phyloP scores from a whole-genome alignment of 2,113 vertebrate genomes.

The Plecotus auritus region DNA sequence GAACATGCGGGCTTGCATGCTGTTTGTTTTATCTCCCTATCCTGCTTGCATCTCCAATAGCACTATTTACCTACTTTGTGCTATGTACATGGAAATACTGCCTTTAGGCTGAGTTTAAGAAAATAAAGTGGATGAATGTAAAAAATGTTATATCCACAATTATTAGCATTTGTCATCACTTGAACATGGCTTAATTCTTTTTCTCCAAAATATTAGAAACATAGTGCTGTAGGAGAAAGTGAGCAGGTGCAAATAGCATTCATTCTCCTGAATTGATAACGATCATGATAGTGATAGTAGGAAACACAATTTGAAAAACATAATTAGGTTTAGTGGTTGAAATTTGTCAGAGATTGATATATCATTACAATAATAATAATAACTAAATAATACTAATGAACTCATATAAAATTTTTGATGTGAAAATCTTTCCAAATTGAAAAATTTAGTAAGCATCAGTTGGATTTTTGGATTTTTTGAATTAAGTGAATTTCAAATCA shows the following conservation, averaged over 20 bases:
- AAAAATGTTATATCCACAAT: not conserved
- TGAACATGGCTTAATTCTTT: not conserved
- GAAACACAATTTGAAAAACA: not conserved
- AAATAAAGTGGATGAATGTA: not conserved
- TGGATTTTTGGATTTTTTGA: not conserved
- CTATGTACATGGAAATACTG: not conserved
- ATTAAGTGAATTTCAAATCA: not conserved
- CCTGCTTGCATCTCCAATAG: not conserved
- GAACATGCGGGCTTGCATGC: fast-evolving
- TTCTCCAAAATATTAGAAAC: not conserved
- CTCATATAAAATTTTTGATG: not conserved
- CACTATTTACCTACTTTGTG: not conserved
- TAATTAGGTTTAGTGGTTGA: not conserved
- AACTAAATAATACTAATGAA: not conserved
- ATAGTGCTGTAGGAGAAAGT: not conserved
- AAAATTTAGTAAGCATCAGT: not conserved
- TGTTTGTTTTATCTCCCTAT: not conserved
- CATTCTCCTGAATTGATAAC: not conserved
- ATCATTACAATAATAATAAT: not conserved
- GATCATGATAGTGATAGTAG: not conserved
- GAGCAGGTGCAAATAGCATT: not conserved
- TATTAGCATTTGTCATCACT: not conserved
- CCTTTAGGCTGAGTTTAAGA: not conserved
- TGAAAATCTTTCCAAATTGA: not conserved
- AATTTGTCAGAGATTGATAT: not conserved